Base-by-base conservation (phyloP, 2,113 vertebrate species). In the Noctilio leporinus region DNA sequence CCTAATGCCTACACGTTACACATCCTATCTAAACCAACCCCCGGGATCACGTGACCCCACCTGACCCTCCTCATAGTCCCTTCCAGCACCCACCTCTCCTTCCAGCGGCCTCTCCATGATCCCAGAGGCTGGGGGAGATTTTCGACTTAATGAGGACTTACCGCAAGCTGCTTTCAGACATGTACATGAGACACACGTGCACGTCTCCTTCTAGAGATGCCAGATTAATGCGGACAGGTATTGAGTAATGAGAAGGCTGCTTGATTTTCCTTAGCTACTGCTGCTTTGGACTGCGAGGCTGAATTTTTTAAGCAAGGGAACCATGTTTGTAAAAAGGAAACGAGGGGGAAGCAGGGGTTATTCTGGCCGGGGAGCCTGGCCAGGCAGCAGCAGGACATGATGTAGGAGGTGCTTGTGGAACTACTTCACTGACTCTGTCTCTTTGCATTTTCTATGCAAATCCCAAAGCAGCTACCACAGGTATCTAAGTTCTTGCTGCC, bases 271-370 rank as follows among this genome's bases (percentile, higher is more conserved):
- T 51, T 69, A 72, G 45, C 57, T 65, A 14, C 38, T 33, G 10
- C 53, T 80, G 55, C 45, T 94, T 88, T 47, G 47, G 70, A 59
- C 57, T 7, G 38, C 12, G 33, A 5, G 3, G 51, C 70, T 72
- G 65, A 64, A 76, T 59, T 94, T 93, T 80, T 89, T 40, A 72
- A 93, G 40, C 59, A 33, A 55, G 26, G 14, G 22, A 76, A 59
- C 22, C 33, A 35, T 38, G 5, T 47, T 53, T 72, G 70, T 73
- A 20, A 86, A 30, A 59, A 87, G 53, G 70, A 28, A 88, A 53
- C 7, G 12, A 82, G 78, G 75, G 45, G 55, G 59, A 59, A 89
- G 38, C 72, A 26, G 47, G 43, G 3, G 10, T 49, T 49, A 1
- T 55, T 20, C 45, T 11, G 49, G 43, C 59, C 19, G 15, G 59